Evolutionary conservation across 2,797 vertebrate species (phyloP), one percentile per base, ranked within the genome.

Genomic region (Tinamus major): DNA sequence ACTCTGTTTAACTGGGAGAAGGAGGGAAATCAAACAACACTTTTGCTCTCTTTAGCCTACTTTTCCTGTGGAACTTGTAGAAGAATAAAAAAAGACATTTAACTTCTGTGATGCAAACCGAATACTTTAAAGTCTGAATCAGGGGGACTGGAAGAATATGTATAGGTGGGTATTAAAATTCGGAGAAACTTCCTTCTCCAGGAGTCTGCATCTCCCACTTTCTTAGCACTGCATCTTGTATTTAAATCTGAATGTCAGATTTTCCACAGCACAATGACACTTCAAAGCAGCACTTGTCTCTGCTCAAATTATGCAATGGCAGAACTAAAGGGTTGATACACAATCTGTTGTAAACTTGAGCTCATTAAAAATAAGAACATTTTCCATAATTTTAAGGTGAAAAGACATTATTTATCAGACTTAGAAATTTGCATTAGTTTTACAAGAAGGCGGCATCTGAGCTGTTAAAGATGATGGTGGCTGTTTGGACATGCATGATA

Each of bases 361-460:
- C 94, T 96, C 95, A 95, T 96, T 96, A 96, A 96, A 93, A 92
- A 91, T 92, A 94, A 94, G 85, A 96, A 82, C 80, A 90, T 94
- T 94, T 44, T 85, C 68, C 59, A 89, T 87, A 94, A 94, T 88
- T 90, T 88, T 94, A 93, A 91, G 88, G 94, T 96, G 93, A 96
- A 96, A 96, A 95, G 12, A 85, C 77, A 88, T 88, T 71, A 91
- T 94, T 94, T 96, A 95, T 96, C 93, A 90, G 80, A 86, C 91
- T 93, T 91, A 86, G 81, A 90, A 94, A 96, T 96, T 96, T 94
- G 88, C 95, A 95, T 96, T 86, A 90, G n/a, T 75, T 93, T 92
- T 82, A 49, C 42, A 92, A 61, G 61, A 91, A 93, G 64, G 80
- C 87, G 91, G 85, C 96, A 95, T 95, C 93, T 96, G 96, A 96